Base-by-base conservation (phyloP, 2,888 invertebrate genomes). In the Sesia apiformis region DNA sequence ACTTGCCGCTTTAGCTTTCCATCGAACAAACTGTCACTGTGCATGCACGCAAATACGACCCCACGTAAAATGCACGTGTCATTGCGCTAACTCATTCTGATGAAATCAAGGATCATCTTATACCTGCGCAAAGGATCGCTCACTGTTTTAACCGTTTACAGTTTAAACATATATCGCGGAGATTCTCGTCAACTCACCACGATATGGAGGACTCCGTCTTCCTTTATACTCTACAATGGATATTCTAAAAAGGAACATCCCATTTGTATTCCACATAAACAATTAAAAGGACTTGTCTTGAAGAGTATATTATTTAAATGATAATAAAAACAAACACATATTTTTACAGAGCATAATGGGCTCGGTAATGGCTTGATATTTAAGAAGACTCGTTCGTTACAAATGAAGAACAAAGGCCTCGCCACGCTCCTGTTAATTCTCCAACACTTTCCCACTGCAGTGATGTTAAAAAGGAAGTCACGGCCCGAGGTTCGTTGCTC, bases 381-480 rank as follows among this genome's bases (percentile, higher is more conserved):
- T 67, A 66, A 59, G 56, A 42, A 52, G 57, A 52, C 57, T 56
- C 63, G 72, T 76, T 76, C 66, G 73, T 76, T 72, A 70, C 75
- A 78, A 73, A 64, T 60, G 67, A 61, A 76, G 78, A 84, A 85
- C 87, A 87, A 85, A 84, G 76, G 67, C 57, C 64, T 69, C 70
- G 77, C 74, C 62, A 77, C 81, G 80, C 78, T 80, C 77, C 81
- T 84, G 80, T 81, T 83, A 78, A 78, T 79, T 80, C 75, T 65
- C 72, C 67, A 66, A 73, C 76, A 78, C 81, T 84, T 85, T 84
- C 84, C 77, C 82, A 83, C 70, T 76, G 74, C 65, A 41, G 64
- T 70, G 57, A 59, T 69, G 80, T 80, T 87, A 84, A 88, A 85
- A 76, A 83, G 88, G 88, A 88, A 87, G 88, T 88, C 87, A 87